Base-by-base conservation (phyloP, 2,113 vertebrate genomes). In the Hirundichthys speculiger region DNA sequence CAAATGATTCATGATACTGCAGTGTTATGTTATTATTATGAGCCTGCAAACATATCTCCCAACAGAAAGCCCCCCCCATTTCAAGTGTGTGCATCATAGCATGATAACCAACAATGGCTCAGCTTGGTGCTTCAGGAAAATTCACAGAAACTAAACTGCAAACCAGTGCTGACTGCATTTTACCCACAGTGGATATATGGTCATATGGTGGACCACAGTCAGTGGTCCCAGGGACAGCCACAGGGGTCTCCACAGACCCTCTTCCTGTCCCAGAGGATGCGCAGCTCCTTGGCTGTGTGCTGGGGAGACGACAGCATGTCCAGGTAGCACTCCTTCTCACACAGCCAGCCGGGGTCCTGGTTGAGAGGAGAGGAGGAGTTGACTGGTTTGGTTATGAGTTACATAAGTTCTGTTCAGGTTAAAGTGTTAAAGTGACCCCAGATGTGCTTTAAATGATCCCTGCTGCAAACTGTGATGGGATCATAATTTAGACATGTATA, bases 231-330 rank as follows among this genome's bases (percentile, higher is more conserved):
- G 45, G 91, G 91, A 66, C 96, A 98, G 19, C 79, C 90, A 38
- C 98, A 99, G 10, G 97, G 95, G 65, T 99, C 94, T 11, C 95
- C 94, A 2, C 97, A 98, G 22, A 52, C 50, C 41, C 91, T 91
- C 88, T 94, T 96, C 55, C 92, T 75, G 57, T 80, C 87, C 98
- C 98, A 99, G 20, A 99, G 94, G 22, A 82, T 57, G 0, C 27
- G 71, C 42, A 99, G 93, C 79, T 98, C 96, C 70, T 90, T 86
- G 0, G 95, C 89, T 0, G 95, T 95, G 72, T 96, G 94, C 77
- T 99, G 98, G 0, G 98, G 97, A 2, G 98, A 98, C 6, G 96
- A 98, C 73, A 99, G 85, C 95, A 98, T 98, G 38, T 96, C 96
- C 5, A 93, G 72, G 68, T 93, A 94, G 12, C 98, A 98, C 0